Conservation (phyloP, 2,113 vertebrate genomes). For the Lampris megalopsis region DNA sequence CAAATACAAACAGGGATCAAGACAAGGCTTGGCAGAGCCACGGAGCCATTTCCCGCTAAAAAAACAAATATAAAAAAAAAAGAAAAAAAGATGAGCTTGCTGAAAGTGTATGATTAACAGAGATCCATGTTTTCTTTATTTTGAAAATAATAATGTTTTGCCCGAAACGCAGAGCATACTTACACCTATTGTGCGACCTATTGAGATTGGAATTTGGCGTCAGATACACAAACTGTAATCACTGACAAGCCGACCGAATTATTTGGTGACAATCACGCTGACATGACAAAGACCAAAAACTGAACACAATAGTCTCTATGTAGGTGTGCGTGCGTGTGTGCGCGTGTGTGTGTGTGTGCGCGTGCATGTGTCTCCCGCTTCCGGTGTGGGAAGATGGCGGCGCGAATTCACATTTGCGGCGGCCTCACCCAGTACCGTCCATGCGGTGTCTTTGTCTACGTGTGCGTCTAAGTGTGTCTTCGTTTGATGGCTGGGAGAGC, state of each 20-base stretch:
- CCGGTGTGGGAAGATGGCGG: too few species aligned
- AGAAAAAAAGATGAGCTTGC: constrained; percentile 26
- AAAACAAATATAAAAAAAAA: not conserved
- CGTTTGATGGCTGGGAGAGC: too few species aligned
- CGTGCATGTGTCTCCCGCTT: too few species aligned
- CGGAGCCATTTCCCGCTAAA: constrained; percentile 29
- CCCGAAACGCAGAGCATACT: not conserved
- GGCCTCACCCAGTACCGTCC: too few species aligned
- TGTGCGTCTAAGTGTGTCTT: too few species aligned
- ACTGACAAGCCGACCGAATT: not conserved
- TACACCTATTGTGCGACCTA: not conserved
- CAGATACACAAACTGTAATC: too few species aligned
- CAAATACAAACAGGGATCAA: constrained; percentile 40
- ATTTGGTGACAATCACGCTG: not conserved
- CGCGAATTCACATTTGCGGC: too few species aligned
- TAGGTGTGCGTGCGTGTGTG: not conserved
- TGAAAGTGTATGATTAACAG: constrained; percentile 46
- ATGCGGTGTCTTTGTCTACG: too few species aligned
- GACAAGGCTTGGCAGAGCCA: constrained; percentile 2
- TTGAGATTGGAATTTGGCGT: not conserved
- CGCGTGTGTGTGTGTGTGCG: not conserved
- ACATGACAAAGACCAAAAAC: not conserved
- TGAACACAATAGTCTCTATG: not conserved
- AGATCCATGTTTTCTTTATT: constrained; percentile 3
- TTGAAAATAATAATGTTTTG: constrained; percentile 37